Conservation (phyloP, 2,888 invertebrate species). For the Malthinus flaveolus region DNA sequence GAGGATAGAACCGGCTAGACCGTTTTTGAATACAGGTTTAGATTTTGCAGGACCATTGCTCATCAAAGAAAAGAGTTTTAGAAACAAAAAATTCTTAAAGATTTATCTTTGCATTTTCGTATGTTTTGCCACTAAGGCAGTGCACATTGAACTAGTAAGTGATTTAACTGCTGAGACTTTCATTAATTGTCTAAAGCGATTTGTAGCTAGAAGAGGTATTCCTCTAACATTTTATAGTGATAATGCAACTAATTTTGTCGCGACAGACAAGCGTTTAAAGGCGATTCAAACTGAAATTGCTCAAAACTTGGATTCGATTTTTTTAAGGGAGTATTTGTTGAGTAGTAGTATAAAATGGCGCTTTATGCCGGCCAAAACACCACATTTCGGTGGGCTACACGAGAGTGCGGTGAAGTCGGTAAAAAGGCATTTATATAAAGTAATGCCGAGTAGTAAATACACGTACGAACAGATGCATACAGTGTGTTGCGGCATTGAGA, state of each 20-base stretch:
- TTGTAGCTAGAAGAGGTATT: constrained; percentile 8
- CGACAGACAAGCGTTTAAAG: background rate
- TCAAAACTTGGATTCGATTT: background rate
- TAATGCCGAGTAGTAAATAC: no score
- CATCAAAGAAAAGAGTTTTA: background rate
- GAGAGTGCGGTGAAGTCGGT: no score
- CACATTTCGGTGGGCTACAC: no score
- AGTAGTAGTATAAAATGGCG: background rate
- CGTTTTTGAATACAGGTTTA: background rate
- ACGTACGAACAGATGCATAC: no score
- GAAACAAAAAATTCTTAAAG: background rate
- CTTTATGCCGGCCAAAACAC: background rate
- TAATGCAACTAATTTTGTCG: constrained; percentile 10
- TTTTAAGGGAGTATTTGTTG: background rate
- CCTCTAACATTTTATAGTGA: constrained; percentile 3
- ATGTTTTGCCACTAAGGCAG: background rate
- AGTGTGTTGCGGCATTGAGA: no score
- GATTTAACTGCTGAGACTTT: constrained; percentile 4
- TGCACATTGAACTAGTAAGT: background rate
- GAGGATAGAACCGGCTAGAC: background rate
- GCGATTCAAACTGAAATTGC: background rate
- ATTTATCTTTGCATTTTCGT: background rate
- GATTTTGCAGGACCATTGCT: background rate
- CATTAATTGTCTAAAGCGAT: constrained; percentile 9
- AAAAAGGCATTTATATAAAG: no score